Conservation (phyloP, 2,113 vertebrate species). For the Sakesphorus luctuosus region DNA sequence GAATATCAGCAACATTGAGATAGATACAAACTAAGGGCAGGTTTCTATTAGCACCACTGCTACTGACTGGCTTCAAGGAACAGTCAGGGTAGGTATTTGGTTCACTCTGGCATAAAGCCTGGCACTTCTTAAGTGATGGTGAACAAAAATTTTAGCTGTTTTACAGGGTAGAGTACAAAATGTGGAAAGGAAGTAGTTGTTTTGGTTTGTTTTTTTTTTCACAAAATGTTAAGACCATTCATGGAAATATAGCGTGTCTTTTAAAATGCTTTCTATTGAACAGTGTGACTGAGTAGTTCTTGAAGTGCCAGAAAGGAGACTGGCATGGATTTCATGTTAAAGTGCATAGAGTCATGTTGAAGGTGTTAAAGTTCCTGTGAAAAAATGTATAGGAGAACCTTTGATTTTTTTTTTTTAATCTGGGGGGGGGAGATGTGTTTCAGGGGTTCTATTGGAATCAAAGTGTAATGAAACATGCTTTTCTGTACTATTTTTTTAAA, state of each 20-base stretch:
- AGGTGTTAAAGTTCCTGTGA: not conserved
- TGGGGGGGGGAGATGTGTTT: accelerated
- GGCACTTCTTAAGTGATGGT: not conserved
- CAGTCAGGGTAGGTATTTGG: not conserved
- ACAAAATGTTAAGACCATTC: not conserved
- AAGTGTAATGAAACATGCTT: not conserved
- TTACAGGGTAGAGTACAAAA: not conserved
- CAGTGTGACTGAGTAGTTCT: not conserved
- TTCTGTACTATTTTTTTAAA: not conserved
- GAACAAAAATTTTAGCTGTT: not conserved
- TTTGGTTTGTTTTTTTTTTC: not conserved
- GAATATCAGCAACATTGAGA: not conserved
- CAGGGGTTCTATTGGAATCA: not conserved
- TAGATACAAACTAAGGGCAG: not conserved
- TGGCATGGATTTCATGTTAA: not conserved
- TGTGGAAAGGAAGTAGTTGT: not conserved
- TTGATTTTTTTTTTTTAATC: not conserved
- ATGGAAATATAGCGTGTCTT: not conserved
- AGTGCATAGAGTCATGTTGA: not conserved
- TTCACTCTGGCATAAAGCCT: not conserved
- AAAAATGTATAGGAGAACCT: not conserved
- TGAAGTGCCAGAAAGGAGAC: not conserved
- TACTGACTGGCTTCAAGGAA: not conserved
- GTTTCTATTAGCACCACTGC: not conserved
- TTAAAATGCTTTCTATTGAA: not conserved